Base-by-base conservation (phyloP, 1,140 invertebrate genomes). In the Archegozetes longisetosus region DNA sequence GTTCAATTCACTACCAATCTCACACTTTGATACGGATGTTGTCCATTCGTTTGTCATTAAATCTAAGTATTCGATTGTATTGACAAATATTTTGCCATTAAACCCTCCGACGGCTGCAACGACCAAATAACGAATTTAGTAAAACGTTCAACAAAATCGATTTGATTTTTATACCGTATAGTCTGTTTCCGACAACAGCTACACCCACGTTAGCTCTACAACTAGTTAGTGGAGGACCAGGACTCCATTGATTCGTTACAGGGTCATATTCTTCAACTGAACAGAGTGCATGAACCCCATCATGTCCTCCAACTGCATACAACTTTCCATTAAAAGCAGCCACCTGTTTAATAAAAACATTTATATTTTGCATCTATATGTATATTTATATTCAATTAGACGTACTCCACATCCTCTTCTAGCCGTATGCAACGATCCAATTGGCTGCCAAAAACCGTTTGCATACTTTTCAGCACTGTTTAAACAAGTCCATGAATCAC, bases 31-130 rank as follows among this genome's bases (percentile, higher is more conserved):
- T 4, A 67, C 67, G 65, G 84, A 83, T 23, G 78, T 79, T 17
- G 82, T 85, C 83, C 83, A 86, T 67, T 84, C 82, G 65, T 82
- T 80, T 53, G 78, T 79, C 32, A 79, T 76, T 40, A 74, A 71
- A 66, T 84, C 83, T 56, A 87, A 70, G 66, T 81, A 86, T 74
- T 89, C 86, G 53, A 88, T 81, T n/a, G 82, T 85, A 66, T 84
- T 84, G 24, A 89, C 73, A 73, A 89, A 89, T 60, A 77, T 77
- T 74, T 84, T 85, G 73, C 83, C 84, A 66, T 82, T 83, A 71
- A 83, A 88, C 55, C 84, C 85, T 20, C 85, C 85, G 47, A 85
- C 82, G 25, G 84, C 24, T 40, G 6, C 32, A n/a, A n/a, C n/a
- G n/a, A n/a, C n/a, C n/a, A n/a, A n/a, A n/a, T n/a, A n/a, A 17